Evolutionary conservation across 2,888 invertebrate genomes (phyloP).

Genomic region (Synanthedon tipuliformis): DNA sequence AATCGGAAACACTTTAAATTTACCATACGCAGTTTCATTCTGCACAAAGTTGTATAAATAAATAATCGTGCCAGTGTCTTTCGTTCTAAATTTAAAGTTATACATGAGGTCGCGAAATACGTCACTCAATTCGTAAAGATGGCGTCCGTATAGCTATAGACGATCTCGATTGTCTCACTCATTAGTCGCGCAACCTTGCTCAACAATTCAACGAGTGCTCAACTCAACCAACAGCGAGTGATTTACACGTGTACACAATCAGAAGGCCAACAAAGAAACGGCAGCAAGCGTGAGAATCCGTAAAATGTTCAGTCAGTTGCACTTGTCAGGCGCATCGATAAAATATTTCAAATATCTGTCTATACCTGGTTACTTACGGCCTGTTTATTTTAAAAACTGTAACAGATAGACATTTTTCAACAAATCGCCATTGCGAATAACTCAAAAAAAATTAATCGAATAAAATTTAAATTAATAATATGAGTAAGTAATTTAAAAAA

Average conservation of each 20-base stretch:
- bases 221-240: constrained; percentile 23
- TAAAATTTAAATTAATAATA: too few relatives aligned
- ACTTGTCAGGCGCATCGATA: constrained; percentile 15
- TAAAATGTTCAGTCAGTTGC: constrained; percentile 15
- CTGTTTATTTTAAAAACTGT: too few relatives aligned
- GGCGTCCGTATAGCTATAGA: constrained; percentile 44
- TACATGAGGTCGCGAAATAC: constrained; percentile 42
- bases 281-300: constrained; percentile 32
- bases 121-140: constrained; percentile 48
- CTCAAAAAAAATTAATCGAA: too few relatives aligned
- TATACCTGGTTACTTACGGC: too few relatives aligned
- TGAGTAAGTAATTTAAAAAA: too few relatives aligned
- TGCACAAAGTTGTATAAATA: too few relatives aligned
- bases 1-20: too few relatives aligned
- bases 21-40: too few relatives aligned
- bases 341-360: neutral
- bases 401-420: too few relatives aligned
- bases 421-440: too few relatives aligned
- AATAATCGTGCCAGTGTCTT: constrained; percentile 22
- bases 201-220: constrained; percentile 25
- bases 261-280: constrained; percentile 33
- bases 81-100: constrained; percentile 49
- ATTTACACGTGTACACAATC: constrained; percentile 28
- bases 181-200: constrained; percentile 45
- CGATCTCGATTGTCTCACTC: constrained; percentile 42